Base-by-base conservation (phyloP, 2,797 vertebrate genomes). In the Eupleurogrammus muticus region DNA sequence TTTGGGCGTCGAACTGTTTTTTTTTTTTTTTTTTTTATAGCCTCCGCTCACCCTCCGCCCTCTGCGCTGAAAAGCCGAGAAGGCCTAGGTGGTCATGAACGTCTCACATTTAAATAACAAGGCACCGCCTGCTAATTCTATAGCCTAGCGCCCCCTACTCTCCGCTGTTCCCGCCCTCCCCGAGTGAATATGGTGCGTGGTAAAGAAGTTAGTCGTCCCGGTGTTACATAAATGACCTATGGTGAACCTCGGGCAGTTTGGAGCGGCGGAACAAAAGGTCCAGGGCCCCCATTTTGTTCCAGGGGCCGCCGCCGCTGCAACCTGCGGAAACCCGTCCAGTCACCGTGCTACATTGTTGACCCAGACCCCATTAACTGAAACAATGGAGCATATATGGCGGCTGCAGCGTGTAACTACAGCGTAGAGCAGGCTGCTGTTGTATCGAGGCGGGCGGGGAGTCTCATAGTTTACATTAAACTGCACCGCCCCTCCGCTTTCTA, bases 151-250 rank as follows among this genome's bases (percentile, higher is more conserved):
- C 66, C 32, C 47, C 50, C 38, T n/a, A 14, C 40, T 5, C 17
- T 16, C 21, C 0, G 20, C 38, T 21, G 62, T 9, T 16, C 68
- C 75, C 76, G 48, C 71, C 73, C 80, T 36, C 54, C 40, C 54
- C 40, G 17, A 1, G 13, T 54, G 73, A 56, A 57, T 65, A 61
- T 64, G 59, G 66, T 69, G 59, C 55, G 44, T 61, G 62, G 53
- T 59, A 28, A 66, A 86, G 50, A 70, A 74, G 71, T 65, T 69
- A 24, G 58, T 58, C 34, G 49, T 70, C 73, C 70, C 51, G 60
- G 65, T 68, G 79, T 89, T 87, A 77, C 60, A 66, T 84, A 79
- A 84, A 81, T 82, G 81, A 77, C 77, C 80, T 53, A 69, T 65
- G 67, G 71, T 67, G 78, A 80, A 77, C 79, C 65, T 53, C n/a